Evolutionary conservation across 2,888 invertebrate genomes (phyloP).

Genomic region (Ceriagrion tenellum): DNA sequence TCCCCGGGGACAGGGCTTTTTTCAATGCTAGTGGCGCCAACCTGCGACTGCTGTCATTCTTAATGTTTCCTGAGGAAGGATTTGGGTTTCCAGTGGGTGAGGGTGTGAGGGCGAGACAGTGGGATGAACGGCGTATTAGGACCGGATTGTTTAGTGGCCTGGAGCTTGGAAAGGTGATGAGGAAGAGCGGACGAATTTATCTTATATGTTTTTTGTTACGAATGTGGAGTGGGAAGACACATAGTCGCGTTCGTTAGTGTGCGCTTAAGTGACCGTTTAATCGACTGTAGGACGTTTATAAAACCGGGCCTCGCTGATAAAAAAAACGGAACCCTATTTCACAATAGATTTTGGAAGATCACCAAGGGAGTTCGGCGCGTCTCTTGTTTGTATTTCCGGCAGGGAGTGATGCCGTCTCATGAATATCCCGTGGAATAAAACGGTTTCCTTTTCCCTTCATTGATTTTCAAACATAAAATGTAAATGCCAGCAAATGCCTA

Average conservation of each 20-base stretch:
- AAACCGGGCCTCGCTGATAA: neutral
- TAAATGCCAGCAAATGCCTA: neutral
- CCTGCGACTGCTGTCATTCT: neutral
- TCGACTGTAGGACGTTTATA: neutral
- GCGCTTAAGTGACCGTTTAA: conserved; percentile 9
- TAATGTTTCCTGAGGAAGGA: neutral
- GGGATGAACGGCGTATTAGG: neutral
- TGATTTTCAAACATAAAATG: neutral
- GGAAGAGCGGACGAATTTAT: neutral
- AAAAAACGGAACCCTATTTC: neutral
- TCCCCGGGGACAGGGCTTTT: neutral
- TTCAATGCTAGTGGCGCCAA: neutral
- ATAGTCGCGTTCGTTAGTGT: neutral
- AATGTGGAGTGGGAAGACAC: neutral
- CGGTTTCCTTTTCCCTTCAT: neutral
- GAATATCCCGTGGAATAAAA: neutral
- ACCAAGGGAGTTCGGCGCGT: neutral
- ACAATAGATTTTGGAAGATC: conserved; percentile 26
- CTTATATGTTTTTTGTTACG: neutral
- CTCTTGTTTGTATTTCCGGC: neutral
- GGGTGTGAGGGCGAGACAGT: neutral
- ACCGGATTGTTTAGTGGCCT: neutral
- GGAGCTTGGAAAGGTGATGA: neutral
- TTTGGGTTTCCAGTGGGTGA: neutral
- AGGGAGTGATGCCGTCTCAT: neutral